Base-by-base conservation (phyloP, 2,113 vertebrate species). In the Halichoeres trimaculatus region DNA sequence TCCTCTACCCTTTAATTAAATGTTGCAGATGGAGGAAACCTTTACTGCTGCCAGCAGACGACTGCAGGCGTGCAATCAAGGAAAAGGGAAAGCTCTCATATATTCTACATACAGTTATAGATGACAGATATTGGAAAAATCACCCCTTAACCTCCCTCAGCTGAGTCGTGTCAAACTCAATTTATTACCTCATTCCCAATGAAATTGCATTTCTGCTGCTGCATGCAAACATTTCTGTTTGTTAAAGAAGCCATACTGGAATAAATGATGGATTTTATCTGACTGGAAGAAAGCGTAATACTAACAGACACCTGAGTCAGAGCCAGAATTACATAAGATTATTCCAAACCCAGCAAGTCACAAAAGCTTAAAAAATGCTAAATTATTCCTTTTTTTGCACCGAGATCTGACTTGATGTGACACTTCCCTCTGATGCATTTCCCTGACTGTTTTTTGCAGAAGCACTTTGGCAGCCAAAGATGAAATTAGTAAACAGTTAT, bases 101-200 rank as follows among this genome's bases (percentile, higher is more conserved):
- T 65, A 35, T 75, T 69, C 50, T 40, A 51, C 77, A 70, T 72
- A 57, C 51, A 56, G 30, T 70, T 69, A 75, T 26, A 13, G 52
- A 50, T 63, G 74, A 70, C 56, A 83, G 68, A 77, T 79, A 83
- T 70, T 83, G 70, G 67, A 78, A 76, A 77, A 76, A 72, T 81
- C 1, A 62, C 74, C 70, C 62, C 59, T 55, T 41, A 54, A 70
- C 65, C 71, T 59, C 43, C 40, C 12, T 17, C 48, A 22, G 9
- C 61, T 36, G 53, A 67, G 10, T 58, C 30, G 52, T 61, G 80
- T 72, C 70, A 55, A 24, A 59, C 54, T 67, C 62, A 77, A 69
- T 85, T 78, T 85, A 80, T 80, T 38, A 75, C 60, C 43, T 68
- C 47, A 67, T 76, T 80, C 80, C 40, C 47, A 55, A 36, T 62